Evolutionary conservation across 2,888 invertebrate genomes (phyloP), one percentile per base, ranked within the genome.

Genomic region (Thelaira solivaga): DNA sequence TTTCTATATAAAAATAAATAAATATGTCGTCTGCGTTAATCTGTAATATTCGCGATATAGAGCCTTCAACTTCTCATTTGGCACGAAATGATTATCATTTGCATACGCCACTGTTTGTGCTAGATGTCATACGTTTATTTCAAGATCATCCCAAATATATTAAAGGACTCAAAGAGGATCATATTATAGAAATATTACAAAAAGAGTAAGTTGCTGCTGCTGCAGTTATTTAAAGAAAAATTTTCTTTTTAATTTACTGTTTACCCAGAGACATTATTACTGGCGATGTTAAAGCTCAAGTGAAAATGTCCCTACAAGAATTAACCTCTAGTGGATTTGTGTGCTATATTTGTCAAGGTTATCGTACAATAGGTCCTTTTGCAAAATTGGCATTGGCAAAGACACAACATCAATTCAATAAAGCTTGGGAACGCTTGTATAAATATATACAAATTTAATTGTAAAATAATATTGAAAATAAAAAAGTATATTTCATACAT

Each of bases 181-280:
- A 87, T 53, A 86, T 89, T 31, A 82, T 88, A 1, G 84, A 83
- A 11, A 84, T 87, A 83, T 69, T 88, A 61, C 78, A 83, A 6
- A 85, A 87, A 68, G 85, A 88, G 89, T 89, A 77, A 85, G 85
- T 82, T n/a, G n/a, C n/a, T n/a, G n/a, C n/a, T n/a, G n/a, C n/a
- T n/a, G n/a, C n/a, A n/a, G n/a, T n/a, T n/a, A n/a, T n/a, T n/a
- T n/a, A n/a, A n/a, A n/a, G n/a, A n/a, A n/a, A n/a, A n/a, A n/a
- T n/a, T n/a, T n/a, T n/a, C n/a, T n/a, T n/a, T n/a, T n/a, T n/a
- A n/a, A n/a, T n/a, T 29, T 6, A 36, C 47, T 75, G 6, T 26
- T 16, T 49, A n/a, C n/a, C n/a, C n/a, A 89, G 89, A 80, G 67
- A 84, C 2, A 88, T 84, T 76, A 83, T 85, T 10, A 85, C 84